Percentiles rank a stretch among this genome's conserved stretches.
phyloP scores from a whole-genome alignment of 1,140 invertebrate species.

The Leptinotarsa undecemlineata region DNA sequence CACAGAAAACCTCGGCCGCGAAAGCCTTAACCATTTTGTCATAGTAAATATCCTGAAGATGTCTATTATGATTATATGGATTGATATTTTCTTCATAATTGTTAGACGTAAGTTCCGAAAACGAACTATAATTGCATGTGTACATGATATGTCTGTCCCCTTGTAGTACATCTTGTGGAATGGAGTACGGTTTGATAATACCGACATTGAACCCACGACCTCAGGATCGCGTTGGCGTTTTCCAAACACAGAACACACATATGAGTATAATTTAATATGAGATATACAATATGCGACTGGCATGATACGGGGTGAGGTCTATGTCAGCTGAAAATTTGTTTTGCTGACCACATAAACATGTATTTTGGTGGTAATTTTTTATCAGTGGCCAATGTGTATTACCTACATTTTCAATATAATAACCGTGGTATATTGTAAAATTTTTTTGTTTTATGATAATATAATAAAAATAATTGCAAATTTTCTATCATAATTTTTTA shows the following conservation, averaged over 20 bases:
- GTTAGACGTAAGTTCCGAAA: no score
- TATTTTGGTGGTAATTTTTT: not conserved
- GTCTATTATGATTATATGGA: no score
- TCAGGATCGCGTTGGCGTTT: slow-evolving; percentile 8
- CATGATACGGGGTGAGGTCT: not conserved
- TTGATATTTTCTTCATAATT: no score
- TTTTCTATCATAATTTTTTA: no score
- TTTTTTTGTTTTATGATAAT: not conserved
- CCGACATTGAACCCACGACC: slow-evolving; percentile 12
- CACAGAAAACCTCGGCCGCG: no score
- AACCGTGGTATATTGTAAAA: not conserved
- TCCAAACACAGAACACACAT: not conserved
- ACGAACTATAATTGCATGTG: no score
- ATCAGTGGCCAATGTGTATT: not conserved
- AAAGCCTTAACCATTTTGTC: no score
- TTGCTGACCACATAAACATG: not conserved
- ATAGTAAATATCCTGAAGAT: no score
- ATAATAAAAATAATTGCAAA: no score
- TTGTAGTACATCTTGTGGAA: not conserved
- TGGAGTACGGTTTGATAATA: not conserved
- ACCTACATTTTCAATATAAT: not conserved
- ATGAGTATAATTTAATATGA: not conserved
- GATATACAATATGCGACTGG: not conserved
- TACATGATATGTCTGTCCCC: no score
- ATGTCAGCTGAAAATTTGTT: not conserved